Evolutionary conservation across 2,888 invertebrate species (phyloP), one percentile per base, ranked within the genome.

Genomic region (Spisula solida): DNA sequence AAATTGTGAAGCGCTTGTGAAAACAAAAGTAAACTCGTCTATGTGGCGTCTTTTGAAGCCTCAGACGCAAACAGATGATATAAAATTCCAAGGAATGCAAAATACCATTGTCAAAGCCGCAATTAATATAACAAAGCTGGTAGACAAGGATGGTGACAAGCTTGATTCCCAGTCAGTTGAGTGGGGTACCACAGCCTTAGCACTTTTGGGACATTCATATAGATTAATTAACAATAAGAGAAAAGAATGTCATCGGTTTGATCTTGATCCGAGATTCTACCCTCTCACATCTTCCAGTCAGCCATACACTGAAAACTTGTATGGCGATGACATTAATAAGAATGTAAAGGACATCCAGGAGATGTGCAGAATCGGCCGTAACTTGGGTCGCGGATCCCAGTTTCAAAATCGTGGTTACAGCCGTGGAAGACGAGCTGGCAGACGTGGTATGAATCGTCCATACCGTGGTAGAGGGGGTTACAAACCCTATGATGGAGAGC

Each of bases 1-100:
- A 51, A 89, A 89, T 86, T 86, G 89, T 83, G 48, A 80, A 14
- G 55, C 80, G n/a, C 1, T 86, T 1, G 56, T 56, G 10, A 89
- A 89, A 41, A 89, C 89, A 0, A 78, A 70, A 51, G 81, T 84
- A 12, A 85, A 89, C 16, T 6, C 34, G 25, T 31, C 47, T 34
- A 83, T 89, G 18, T 88, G 90, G 90, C 51, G 82, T 25, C 48
- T 90, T 12, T 34, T 90, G 25, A 85, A 84, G 55, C 85, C 85
- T 10, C 29, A 81, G 31, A 84, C 85, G 25, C 84, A 82, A 70
- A 85, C 86, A 10, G 78, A 85, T 29, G 90, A 90, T 79, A 18
- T 29, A 25, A 88, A 83, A 70, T 31, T 88, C 25, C 56, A 88
- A 56, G 41, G 60, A 25, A 41, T 87, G 16, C 85, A 90, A 81